Base-by-base conservation (phyloP, 2,797 vertebrate species). In the Pangasius sanitwongsei region DNA sequence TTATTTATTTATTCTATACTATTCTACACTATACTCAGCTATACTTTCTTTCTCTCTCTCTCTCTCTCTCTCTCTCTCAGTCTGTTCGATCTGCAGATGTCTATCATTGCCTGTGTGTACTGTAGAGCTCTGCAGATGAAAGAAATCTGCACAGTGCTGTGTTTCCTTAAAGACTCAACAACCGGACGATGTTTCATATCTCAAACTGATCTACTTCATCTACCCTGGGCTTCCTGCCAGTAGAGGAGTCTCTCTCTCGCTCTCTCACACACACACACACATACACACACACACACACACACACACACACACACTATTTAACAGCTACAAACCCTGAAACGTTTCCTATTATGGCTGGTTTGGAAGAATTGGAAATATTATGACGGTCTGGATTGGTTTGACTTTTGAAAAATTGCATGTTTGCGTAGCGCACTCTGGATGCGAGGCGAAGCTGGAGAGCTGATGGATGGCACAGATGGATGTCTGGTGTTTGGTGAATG, bases 321-420 rank as follows among this genome's bases (percentile, higher is more conserved):
- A 72, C 87, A 70, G 63, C 78, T 80, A 13, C 7, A 6, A 23
- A 89, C 85, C 72, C 83, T 48, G 53, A 89, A 57, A 77, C 25
- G n/a, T 37, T 84, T 44, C 53, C 85, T 65, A 80, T 89, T 87
- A 86, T 88, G 57, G 34, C 23, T 59, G 88, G 41, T 88, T 82
- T 41, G 31, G 20, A 74, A 74, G 20, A 44, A 6, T n/a, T 11
- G 15, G 25, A 15, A n/a, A 53, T 44, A 74, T 75, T 75, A 25
- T 44, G 72, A 48, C 0, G 6, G 9, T n/a, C 37, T 50, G 44
- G 23, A 4, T 20, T 77, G 44, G 1, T 53, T 31, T 8, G n/a
- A 55, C 8, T 55, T 80, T 80, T n/a, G 28, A 31, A 77, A 23
- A 28, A 75, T 48, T 1, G 8, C 72, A 53, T 55, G 75, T 55